phyloP scores from a whole-genome alignment of 2,113 vertebrate species.

The Rhadina sibilatrix region DNA sequence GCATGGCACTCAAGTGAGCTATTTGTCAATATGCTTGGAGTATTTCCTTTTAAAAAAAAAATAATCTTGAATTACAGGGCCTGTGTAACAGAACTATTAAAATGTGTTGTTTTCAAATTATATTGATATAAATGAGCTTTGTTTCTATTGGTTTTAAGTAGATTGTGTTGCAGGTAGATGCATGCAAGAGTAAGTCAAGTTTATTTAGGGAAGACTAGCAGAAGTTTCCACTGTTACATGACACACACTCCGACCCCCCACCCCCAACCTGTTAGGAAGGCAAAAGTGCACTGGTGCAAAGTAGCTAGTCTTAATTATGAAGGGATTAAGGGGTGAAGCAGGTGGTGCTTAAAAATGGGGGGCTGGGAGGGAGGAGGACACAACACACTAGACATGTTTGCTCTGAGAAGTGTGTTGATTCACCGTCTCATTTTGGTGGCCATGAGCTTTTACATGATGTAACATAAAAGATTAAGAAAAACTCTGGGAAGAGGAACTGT shows the following conservation, averaged over 20 bases:
- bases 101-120: background rate
- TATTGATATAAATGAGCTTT: background rate
- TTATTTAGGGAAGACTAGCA: background rate
- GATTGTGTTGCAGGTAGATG: background rate
- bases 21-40: background rate
- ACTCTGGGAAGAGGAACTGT: background rate
- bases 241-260: background rate
- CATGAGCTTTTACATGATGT: background rate
- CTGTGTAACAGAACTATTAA: background rate
- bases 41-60: background rate
- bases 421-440: background rate
- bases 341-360: background rate
- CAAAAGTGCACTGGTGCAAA: background rate
- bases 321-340: background rate
- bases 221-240: background rate
- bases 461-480: background rate
- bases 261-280: background rate
- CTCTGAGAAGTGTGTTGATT: background rate
- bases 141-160: background rate
- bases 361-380: background rate
- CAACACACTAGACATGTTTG: background rate
- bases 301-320: background rate
- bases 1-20: background rate
- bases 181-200: background rate
- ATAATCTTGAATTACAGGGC: background rate